phyloP scores from a whole-genome alignment of 1,140 invertebrate genomes.

The Batillaria attramentaria region DNA sequence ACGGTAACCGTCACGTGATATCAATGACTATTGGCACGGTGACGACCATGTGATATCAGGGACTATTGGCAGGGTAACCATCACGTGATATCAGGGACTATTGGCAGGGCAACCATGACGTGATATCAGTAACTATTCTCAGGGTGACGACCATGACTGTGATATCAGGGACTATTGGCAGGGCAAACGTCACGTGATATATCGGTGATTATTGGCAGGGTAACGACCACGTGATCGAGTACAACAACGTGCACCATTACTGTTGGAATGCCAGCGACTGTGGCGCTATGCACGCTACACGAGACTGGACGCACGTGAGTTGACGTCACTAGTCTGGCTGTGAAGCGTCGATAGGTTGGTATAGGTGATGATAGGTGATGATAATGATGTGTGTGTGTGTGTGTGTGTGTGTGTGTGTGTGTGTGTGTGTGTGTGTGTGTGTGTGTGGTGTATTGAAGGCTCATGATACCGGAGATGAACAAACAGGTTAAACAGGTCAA shows the following conservation, averaged over 20 bases:
- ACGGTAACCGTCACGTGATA: neutral
- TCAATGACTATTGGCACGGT: neutral
- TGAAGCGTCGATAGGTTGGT: too few relatives aligned
- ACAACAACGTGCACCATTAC: constrained; percentile 50
- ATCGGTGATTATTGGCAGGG: too few relatives aligned
- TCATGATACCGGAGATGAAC: neutral
- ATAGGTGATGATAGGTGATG: too few relatives aligned
- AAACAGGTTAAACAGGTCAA: neutral
- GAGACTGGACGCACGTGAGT: constrained; percentile 56
- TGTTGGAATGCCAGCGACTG: constrained; percentile 54
- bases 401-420: neutral
- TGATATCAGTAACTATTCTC: neutral
- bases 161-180: too few relatives aligned
- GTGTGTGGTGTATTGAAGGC: neutral
- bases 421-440: neutral
- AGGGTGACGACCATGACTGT: too few relatives aligned
- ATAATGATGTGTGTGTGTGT: neutral
- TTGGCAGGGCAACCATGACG: neutral
- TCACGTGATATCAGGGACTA: neutral
- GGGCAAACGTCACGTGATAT: too few relatives aligned
- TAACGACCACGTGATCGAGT: constrained; percentile 56
- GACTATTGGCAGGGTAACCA: neutral
- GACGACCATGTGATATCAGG: neutral
- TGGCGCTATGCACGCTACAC: constrained; percentile 51
- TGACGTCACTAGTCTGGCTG: neutral